A percentile compares a stretch with the other conserved stretches of the same genome.
Evolutionary conservation across 2,888 invertebrate species (phyloP).

Genomic region (Trypoxylon attenuatum): DNA sequence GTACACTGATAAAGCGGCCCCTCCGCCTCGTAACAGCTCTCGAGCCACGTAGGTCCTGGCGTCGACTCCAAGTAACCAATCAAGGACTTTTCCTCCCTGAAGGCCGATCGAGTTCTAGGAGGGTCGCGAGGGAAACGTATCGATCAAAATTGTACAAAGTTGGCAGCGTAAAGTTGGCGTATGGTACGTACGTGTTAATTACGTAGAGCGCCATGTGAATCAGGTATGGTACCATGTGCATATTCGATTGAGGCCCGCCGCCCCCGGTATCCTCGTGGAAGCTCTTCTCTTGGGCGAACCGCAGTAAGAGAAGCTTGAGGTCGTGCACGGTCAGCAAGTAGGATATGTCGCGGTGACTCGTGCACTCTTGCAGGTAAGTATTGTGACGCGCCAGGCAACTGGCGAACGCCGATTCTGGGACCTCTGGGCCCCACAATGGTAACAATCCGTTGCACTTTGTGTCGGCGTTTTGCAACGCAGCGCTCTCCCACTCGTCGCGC

Average conservation of each 20-base stretch:
- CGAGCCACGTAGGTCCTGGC: slow-evolving; percentile 81
- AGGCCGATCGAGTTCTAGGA: slow-evolving; percentile 81
- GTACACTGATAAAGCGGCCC: slow-evolving; percentile 93
- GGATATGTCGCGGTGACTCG: slow-evolving; percentile 85
- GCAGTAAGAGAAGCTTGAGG: slow-evolving; percentile 89
- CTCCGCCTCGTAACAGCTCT: slow-evolving; percentile 92
- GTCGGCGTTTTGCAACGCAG: slow-evolving; percentile 97
- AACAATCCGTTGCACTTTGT: slow-evolving; percentile 97
- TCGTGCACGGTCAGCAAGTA: slow-evolving; percentile 92
- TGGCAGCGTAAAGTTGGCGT: background rate
- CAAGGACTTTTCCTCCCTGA: slow-evolving; percentile 87
- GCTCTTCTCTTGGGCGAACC: slow-evolving; percentile 95
- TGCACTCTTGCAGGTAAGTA: slow-evolving; percentile 86
- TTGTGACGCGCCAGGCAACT: slow-evolving; percentile 95
- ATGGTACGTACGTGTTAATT: slow-evolving; percentile 84
- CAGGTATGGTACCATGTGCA: slow-evolving; percentile 96
- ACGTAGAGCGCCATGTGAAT: slow-evolving; percentile 96
- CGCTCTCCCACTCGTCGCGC: slow-evolving; percentile 98
- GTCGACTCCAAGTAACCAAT: slow-evolving; percentile 82
- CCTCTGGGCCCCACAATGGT: slow-evolving; percentile 97
- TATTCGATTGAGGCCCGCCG: slow-evolving; percentile 96
- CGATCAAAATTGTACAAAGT: too few species aligned
- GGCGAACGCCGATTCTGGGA: slow-evolving; percentile 94
- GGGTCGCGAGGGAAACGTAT: background rate
- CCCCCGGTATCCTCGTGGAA: slow-evolving; percentile 99